A percentile compares a stretch with the other conserved stretches of the same genome.
phyloP scores from a whole-genome alignment of 2,113 vertebrate species.

The Corythornis madagascariensis region DNA sequence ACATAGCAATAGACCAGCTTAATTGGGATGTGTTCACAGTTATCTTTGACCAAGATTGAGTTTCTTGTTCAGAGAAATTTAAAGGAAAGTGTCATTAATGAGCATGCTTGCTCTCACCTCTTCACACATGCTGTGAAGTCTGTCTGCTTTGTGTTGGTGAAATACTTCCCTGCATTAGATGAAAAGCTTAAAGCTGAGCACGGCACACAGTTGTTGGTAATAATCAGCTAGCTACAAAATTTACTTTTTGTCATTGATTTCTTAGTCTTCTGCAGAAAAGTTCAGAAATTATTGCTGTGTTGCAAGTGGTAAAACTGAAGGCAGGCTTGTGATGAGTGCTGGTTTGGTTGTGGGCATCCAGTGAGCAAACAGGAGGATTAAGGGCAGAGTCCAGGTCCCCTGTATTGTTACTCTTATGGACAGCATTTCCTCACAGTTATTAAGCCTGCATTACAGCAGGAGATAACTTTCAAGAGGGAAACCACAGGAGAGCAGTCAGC shows the following conservation, averaged over 20 bases:
- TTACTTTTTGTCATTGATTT: not conserved
- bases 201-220: not conserved
- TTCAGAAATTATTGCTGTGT: not conserved
- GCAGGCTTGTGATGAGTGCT: not conserved
- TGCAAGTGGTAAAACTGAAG: not conserved
- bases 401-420: not conserved
- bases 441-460: not conserved
- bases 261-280: not conserved
- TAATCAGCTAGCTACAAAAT: not conserved
- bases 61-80: not conserved
- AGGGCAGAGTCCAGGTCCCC: not conserved
- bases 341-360: not conserved
- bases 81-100: not conserved
- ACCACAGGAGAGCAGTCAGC: constrained; percentile 43
- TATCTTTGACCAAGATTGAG: not conserved
- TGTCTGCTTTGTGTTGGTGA: not conserved
- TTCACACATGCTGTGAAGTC: not conserved
- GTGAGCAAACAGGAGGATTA: not conserved
- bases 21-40: not conserved
- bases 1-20: not conserved
- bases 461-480: constrained; percentile 16
- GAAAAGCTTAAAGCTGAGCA: not conserved
- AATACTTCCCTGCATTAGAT: not conserved
- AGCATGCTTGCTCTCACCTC: not conserved
- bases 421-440: not conserved